Percentiles rank a stretch among this genome's conserved stretches.
Conservation (phyloP, 2,888 invertebrate genomes). For the Iphiclides podalirius region DNA sequence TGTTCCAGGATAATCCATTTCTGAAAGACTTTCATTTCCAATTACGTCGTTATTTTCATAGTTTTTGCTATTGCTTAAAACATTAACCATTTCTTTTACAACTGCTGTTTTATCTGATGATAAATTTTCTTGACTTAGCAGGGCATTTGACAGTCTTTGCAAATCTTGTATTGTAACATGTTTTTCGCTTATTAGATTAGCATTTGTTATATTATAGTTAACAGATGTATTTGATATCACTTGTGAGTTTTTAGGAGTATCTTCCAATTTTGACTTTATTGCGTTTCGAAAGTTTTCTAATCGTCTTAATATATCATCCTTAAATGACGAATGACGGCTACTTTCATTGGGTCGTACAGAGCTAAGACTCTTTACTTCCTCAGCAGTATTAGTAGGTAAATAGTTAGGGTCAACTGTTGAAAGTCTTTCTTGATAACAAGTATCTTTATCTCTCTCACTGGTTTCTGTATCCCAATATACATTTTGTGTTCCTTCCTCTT, state of each 20-base stretch:
- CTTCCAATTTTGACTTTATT: constrained; percentile 15
- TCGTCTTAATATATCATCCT: constrained; percentile 37
- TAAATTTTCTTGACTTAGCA: constrained; percentile 37
- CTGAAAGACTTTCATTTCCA: too few species aligned
- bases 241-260: neutral
- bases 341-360: constrained; percentile 17
- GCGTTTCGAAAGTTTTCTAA: constrained; percentile 38
- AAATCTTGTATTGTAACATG: constrained; percentile 43
- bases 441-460: neutral
- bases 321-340: constrained; percentile 34
- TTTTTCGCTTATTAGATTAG: constrained; percentile 25
- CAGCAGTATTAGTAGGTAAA: neutral
- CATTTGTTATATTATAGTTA: too few species aligned
- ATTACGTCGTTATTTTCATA: neutral
- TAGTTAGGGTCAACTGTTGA: neutral
- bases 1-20: neutral
- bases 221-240: too few species aligned
- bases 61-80: constrained; percentile 13
- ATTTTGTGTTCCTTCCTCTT: neutral
- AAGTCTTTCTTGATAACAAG: neutral
- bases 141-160: constrained; percentile 53
- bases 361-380: neutral
- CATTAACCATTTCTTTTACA: constrained; percentile 14
- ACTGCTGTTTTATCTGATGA: constrained; percentile 1
- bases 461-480: neutral